These are phyloP conservation scores for Odobenus rosmarus DNA, from an alignment of 2,113 vertebrate genomes.

Conservation along the genomic window DNA sequence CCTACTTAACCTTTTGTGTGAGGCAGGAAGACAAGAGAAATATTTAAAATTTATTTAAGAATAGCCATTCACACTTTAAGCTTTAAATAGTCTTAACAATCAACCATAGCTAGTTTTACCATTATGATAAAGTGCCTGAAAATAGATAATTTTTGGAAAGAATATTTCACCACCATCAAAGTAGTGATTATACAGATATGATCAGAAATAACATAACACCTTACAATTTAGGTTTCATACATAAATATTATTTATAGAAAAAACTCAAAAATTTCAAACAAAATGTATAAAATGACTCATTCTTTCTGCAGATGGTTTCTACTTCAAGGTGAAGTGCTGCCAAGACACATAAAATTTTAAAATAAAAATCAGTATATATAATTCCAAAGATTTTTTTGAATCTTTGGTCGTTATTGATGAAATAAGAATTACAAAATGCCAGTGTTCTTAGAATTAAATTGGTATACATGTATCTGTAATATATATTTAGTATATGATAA, in stretches of 20 bases:
- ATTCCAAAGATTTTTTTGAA: constrained; percentile 34
- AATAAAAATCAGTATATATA: constrained; percentile 44
- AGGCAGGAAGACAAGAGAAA: background rate
- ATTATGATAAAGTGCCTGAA: background rate
- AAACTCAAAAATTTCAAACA: background rate
- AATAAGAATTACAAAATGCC: background rate
- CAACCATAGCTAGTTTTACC: background rate
- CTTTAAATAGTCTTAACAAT: background rate
- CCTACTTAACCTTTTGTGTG: background rate
- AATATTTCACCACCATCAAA: background rate
- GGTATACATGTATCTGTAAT: background rate
- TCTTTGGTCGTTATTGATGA: constrained; percentile 28
- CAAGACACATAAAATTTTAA: constrained; percentile 53
- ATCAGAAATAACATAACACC: background rate
- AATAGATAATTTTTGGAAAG: background rate
- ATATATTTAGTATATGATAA: background rate
- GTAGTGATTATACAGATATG: background rate
- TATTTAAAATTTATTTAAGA: background rate
- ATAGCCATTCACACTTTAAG: background rate
- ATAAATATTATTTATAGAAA: constrained; percentile 46
- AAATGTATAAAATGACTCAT: constrained; percentile 52
- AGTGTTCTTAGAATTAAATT: background rate
- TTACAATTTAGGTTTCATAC: constrained; percentile 3
- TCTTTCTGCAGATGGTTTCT: constrained; percentile 63
- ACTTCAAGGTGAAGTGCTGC: constrained; percentile 33